Percentiles rank a stretch among this genome's conserved stretches.
phyloP scores from a whole-genome alignment of 2,113 vertebrate genomes.

The Mustela nigripes region DNA sequence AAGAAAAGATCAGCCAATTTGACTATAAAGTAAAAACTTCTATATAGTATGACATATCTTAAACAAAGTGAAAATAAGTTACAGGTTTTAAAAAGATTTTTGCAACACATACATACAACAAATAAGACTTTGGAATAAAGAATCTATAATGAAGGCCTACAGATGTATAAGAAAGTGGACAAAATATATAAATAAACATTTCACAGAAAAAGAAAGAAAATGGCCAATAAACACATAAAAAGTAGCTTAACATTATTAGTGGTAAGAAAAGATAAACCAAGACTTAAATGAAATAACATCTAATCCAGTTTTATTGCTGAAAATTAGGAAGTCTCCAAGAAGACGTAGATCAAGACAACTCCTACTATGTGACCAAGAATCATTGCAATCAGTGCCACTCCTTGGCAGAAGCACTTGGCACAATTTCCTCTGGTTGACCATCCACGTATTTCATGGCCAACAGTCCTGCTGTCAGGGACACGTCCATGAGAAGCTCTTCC shows the following conservation, averaged over 20 bases:
- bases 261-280: not conserved
- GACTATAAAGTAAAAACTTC: not conserved
- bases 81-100: not conserved
- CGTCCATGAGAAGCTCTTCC: accelerated
- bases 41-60: not conserved
- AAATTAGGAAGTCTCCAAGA: not conserved
- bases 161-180: not conserved
- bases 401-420: not conserved
- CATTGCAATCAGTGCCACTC: not conserved
- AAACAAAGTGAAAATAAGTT: not conserved
- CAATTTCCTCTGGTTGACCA: no score
- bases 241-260: not conserved
- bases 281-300: not conserved
- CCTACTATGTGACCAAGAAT: not conserved
- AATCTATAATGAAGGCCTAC: not conserved
- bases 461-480: accelerated
- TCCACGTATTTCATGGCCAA: accelerated
- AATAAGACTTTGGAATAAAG: not conserved
- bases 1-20: not conserved
- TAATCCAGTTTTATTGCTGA: not conserved
- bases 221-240: not conserved
- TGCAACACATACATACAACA: not conserved
- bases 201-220: not conserved
- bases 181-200: not conserved
- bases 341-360: not conserved